Base-by-base conservation (phyloP, 1,140 invertebrate genomes). In the Heliconius himera region DNA sequence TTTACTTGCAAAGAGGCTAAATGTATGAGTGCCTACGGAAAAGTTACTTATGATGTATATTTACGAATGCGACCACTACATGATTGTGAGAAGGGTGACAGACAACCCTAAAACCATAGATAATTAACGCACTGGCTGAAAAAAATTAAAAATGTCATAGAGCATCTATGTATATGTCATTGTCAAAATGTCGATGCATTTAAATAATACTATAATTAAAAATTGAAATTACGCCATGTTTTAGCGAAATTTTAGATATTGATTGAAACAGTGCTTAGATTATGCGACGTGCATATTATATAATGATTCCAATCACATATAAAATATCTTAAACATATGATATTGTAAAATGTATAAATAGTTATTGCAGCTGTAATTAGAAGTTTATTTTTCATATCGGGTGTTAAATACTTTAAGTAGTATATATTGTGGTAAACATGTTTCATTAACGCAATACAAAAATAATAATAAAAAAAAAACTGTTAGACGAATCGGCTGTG, bases 351-450 rank as follows among this genome's bases (percentile, higher is more conserved):
- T 94, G 91, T 94, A 94, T 92, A 94, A 94, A 94, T 93, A 94
- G 91, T 94, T 94, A 94, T 94, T 93, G 91, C 93, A 91, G 90
- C 93, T 93, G 91, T 94, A 94, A 93, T 93, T 93, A 94, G 91
- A 91, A 89, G 89, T 94, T 94, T 94, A 94, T 93, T 94, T 94
- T 94, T 94, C 91, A 93, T 94, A 94, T 94, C 88, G 90, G 87
- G 90, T 94, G 92, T 94, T 94, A 90, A 90, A 91, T 92, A 92
- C 89, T 84, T 92, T 92, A 92, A 91, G 89, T 94, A 94, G 93
- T 93, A 89, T 93, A 91, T 88, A 94, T 89, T 90, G 85, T 92
- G 91, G 86, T 88, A 88, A 51, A 90, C 82, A 82, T 84, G 85
- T 90, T 92, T 93, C 88, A 91, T 90, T 89, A 90, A 88, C 90